Percentiles rank a stretch among this genome's conserved stretches.
Evolutionary conservation across 2,113 vertebrate genomes (phyloP).

Genomic region (Chaetodon auriga): DNA sequence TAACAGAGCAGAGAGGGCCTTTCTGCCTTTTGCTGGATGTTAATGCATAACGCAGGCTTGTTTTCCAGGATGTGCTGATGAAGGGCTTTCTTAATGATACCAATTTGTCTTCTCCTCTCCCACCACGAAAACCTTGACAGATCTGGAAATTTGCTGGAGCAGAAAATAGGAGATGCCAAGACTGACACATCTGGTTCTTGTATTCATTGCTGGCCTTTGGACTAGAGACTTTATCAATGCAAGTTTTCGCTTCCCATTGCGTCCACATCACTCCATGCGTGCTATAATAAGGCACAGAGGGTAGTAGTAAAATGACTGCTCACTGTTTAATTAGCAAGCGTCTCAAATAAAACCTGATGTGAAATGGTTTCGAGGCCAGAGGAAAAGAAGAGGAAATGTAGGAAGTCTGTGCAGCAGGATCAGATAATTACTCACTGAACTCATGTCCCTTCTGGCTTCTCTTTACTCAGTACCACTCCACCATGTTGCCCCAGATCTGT

Average conservation of each 20-base stretch:
- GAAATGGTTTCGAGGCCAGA: slow-evolving; percentile 32
- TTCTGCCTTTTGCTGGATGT: neutral
- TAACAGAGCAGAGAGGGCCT: neutral
- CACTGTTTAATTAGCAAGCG: slow-evolving; percentile 28
- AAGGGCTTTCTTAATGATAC: slow-evolving; percentile 54
- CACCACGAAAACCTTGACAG: slow-evolving; percentile 26
- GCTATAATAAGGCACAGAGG: slow-evolving; percentile 16
- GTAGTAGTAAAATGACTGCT: neutral
- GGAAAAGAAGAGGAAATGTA: slow-evolving; percentile 25
- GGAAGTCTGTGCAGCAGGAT: slow-evolving; percentile 32
- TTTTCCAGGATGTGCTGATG: slow-evolving; percentile 50
- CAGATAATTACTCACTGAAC: slow-evolving; percentile 50
- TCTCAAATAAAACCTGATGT: slow-evolving; percentile 29
- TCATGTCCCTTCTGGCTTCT: slow-evolving; percentile 43
- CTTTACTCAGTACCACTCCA: slow-evolving; percentile 41
- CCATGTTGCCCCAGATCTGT: slow-evolving; percentile 69
- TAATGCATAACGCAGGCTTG: neutral
- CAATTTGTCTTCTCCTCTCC: slow-evolving; percentile 40
- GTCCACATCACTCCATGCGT: neutral
- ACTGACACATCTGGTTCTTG: slow-evolving; percentile 34
- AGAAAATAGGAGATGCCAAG: slow-evolving; percentile 44
- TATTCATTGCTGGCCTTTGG: neutral
- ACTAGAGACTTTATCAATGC: neutral
- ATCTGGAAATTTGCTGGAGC: slow-evolving; percentile 46
- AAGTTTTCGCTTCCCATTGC: neutral